A percentile compares a stretch with the other conserved stretches of the same genome.
Evolutionary conservation across 1,140 invertebrate species (phyloP).

Genomic region (Reticulitermes speratus): DNA sequence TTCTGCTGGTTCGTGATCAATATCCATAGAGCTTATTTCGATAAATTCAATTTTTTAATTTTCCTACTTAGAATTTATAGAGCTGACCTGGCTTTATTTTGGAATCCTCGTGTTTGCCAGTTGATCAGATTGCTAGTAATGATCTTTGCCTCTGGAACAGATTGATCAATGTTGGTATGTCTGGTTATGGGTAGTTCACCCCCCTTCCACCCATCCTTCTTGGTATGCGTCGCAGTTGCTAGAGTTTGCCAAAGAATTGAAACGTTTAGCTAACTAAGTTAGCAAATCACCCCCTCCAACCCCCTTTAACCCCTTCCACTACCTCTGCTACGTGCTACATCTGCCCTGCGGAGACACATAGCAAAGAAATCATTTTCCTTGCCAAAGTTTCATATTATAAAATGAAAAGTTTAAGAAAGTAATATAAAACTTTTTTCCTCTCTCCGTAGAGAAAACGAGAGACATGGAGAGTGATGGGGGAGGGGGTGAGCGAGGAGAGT

Average conservation of each 20-base stretch:
- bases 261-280: slow-evolving; percentile 19
- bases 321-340: background rate
- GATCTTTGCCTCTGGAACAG: slow-evolving; percentile 9
- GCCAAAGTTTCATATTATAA: slow-evolving; percentile 14
- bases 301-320: background rate
- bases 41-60: background rate
- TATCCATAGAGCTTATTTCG: background rate
- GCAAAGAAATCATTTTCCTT: slow-evolving; percentile 11
- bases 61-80: background rate
- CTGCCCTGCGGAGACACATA: slow-evolving; percentile 7
- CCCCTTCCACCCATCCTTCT: background rate
- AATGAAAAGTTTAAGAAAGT: slow-evolving; percentile 14
- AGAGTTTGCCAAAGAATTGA: slow-evolving; percentile 13
- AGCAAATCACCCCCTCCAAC: background rate
- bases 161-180: background rate
- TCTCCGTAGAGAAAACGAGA: slow-evolving; percentile 1
- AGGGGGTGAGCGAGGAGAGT: background rate
- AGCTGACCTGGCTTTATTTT: background rate
- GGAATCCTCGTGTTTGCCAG: background rate
- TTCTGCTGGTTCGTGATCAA: background rate
- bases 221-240: slow-evolving; percentile 8
- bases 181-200: background rate
- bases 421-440: slow-evolving; percentile 19
- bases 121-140: background rate
- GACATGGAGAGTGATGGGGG: background rate